Evolutionary conservation across 1,140 invertebrate genomes (phyloP), one percentile per base, ranked within the genome.

Genomic region (Drosophila kohkoa): DNA sequence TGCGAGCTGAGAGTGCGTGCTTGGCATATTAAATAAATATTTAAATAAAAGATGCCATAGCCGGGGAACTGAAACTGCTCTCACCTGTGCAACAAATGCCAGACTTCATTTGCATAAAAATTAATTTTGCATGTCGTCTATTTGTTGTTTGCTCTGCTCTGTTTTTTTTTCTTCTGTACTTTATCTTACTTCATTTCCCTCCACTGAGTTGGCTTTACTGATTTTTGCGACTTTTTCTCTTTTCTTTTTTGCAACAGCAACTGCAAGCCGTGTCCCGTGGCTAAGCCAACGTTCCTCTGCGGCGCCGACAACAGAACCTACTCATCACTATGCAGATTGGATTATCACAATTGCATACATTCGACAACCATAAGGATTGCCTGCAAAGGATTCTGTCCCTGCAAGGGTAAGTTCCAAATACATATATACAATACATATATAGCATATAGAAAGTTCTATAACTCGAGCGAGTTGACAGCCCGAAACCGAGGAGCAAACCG

Each of bases 341-440:
- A 98, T 93, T 97, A 98, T 93, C 97, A 98, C 94, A 98, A 98
- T 93, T 98, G 97, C 93, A 96, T 98, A 92, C 96, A 97, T 93
- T 93, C 93, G 52, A 95, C 95, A 32, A 94, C 94, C 74, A 95
- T 98, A 83, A 95, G 94, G 82, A 95, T 97, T 13, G 94, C 94
- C 20, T 98, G 97, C 93, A 97, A 96, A 93, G 97, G 97, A 92
- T 98, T 98, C 93, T 98, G 97, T 88, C 97, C 97, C 2, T 98
- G 97, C 93, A 96, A 96, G 86, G 91, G 91, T 92, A 85, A 91
- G 86, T 77, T 49, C 41, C 38, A 20, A 15, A 58, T 13, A 51
- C 11, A 59, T 38, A 73, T 46, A 62, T 15, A 43, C 30, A 64
- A 65, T 52, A 71, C 46, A 55, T 13, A 51, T 25, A 28, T 16